Conservation (phyloP, 2,888 invertebrate genomes). For the Tiliacea aurago region DNA sequence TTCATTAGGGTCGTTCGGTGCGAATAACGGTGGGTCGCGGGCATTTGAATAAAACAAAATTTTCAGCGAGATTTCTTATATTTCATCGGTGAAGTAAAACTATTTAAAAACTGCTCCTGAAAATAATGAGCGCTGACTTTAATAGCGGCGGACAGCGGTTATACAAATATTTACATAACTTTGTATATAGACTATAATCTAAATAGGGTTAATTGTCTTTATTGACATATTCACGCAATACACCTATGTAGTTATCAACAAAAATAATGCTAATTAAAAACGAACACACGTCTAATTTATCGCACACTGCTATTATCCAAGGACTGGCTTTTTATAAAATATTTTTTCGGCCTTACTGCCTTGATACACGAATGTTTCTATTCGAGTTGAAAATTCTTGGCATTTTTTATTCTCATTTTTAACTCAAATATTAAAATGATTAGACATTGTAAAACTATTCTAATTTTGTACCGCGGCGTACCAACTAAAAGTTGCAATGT, state of each 20-base stretch:
- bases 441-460: slow-evolving; percentile 35
- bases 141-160: slow-evolving; percentile 22
- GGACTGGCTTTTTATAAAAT: slow-evolving; percentile 22
- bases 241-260: slow-evolving; percentile 25
- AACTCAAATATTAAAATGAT: slow-evolving; percentile 63
- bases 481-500: slow-evolving; percentile 74
- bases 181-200: background rate
- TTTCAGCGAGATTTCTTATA: slow-evolving; percentile 27
- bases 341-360: slow-evolving; percentile 23
- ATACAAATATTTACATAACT: background rate
- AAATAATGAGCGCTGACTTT: slow-evolving; percentile 13
- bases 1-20: slow-evolving; percentile 23
- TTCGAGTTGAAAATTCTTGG: slow-evolving; percentile 12
- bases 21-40: slow-evolving; percentile 10
- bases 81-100: slow-evolving; percentile 44
- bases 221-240: slow-evolving; percentile 24
- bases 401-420: slow-evolving; percentile 31
- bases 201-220: background rate
- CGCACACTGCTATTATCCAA: slow-evolving; percentile 13
- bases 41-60: slow-evolving; percentile 39
- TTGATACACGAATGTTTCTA: slow-evolving; percentile 45
- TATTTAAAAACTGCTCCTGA: slow-evolving; percentile 17
- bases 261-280: slow-evolving; percentile 48
- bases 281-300: slow-evolving; percentile 38
- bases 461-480: slow-evolving; percentile 64